A percentile compares a stretch with the other conserved stretches of the same genome.
Evolutionary conservation across 2,888 invertebrate species (phyloP).

Genomic region (Psylliodes chrysocephalus): DNA sequence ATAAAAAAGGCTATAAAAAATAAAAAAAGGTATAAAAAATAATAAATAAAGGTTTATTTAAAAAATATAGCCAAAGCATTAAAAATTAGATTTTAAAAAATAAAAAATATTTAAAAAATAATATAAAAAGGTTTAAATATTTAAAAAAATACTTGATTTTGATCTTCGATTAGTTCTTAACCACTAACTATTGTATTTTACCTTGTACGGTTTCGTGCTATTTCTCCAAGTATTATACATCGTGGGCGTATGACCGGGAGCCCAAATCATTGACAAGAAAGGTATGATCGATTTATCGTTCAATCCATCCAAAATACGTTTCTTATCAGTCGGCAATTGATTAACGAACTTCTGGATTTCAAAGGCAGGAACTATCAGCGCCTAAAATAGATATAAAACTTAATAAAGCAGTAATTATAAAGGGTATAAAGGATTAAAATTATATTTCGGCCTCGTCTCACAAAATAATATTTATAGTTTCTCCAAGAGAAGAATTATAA

Average conservation of each 20-base stretch:
- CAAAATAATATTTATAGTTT: too few relatives aligned
- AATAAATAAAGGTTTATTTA: too few relatives aligned
- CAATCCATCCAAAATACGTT: constrained; percentile 78
- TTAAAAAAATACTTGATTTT: too few relatives aligned
- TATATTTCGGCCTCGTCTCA: too few relatives aligned
- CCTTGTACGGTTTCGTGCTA: constrained; percentile 80
- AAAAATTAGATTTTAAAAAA: too few relatives aligned
- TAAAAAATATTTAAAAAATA: too few relatives aligned
- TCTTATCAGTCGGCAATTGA: constrained; percentile 80
- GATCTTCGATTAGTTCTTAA: too few relatives aligned
- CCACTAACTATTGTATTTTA: constrained; percentile 57
- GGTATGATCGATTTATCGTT: constrained; percentile 81
- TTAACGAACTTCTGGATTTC: constrained; percentile 88
- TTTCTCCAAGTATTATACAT: constrained; percentile 84
- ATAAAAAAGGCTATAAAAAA: too few relatives aligned
- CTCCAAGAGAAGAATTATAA: too few relatives aligned
- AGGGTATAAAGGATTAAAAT: neutral
- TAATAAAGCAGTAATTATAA: neutral
- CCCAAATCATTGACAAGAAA: constrained; percentile 89
- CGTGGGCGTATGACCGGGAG: constrained; percentile 86
- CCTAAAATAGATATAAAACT: constrained; percentile 60
- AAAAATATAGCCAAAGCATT: too few relatives aligned
- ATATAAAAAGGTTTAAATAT: too few relatives aligned
- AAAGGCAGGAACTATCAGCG: constrained; percentile 89
- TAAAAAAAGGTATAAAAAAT: too few relatives aligned